Base-by-base conservation (phyloP, 2,797 vertebrate species). In the Coreius guichenoti region DNA sequence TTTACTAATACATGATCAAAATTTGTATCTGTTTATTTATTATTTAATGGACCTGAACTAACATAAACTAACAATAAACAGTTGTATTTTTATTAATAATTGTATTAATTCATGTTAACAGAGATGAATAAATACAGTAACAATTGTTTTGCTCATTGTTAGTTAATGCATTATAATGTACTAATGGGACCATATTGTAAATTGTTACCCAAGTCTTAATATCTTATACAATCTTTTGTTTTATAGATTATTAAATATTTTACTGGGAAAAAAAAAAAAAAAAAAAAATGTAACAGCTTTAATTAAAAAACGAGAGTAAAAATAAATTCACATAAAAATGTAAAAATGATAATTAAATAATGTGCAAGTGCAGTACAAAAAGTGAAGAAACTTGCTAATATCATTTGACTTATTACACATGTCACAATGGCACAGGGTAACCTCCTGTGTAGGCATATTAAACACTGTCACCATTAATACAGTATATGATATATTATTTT, bases 401-500 rank as follows among this genome's bases (percentile, higher is more conserved):
- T 54, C 5, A 39, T 76, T n/a, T 58, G 51, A 77, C 58, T 39
- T 77, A 77, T 26, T 33, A 77, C 4, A 56, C 51, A 36, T 21
- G 74, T 39, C 74, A 76, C 1, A 14, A 7, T 31, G 7, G 49
- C 74, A 36, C 23, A 8, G 31, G 21, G 51, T 76, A 36, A 36
- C 51, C 39, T 29, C 43, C 47, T 49, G 43, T 49, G n/a, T 8
- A 29, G 70, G n/a, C 43, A 39, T 58, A 39, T 76, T 13, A 77
- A 58, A 58, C 33, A 36, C 74, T n/a, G 51, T 77, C 74, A 36
- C 31, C 7, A n/a, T 58, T 56, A 39, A 73, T 54, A 33, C 8
- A 11, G 16, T 63, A 43, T 19, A 45, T 45, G 54, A 82, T 29
- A 47, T 65, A 58, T 56, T 54, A 76, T n/a, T 63, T 74, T 74